Evolutionary conservation across 2,797 vertebrate species (phyloP).

Genomic region (Paedocypris micromegethes): DNA sequence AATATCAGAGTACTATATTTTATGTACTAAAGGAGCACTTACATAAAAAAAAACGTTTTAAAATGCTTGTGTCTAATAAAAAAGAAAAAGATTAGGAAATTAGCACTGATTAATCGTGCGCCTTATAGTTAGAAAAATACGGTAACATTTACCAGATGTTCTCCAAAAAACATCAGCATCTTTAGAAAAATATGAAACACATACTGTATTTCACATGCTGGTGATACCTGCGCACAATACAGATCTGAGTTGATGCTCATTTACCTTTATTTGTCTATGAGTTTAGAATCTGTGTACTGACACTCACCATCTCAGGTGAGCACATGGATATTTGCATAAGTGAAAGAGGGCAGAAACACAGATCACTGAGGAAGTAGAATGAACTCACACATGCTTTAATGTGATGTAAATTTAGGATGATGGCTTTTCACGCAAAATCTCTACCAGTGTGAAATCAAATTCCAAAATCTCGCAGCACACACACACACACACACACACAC

Average conservation of each 20-base stretch:
- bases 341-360: constrained; percentile 44
- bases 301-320: constrained; percentile 35
- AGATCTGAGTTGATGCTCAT: constrained; percentile 21
- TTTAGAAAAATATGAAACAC: constrained; percentile 32
- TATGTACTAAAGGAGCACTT: too few relatives aligned
- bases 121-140: too few relatives aligned
- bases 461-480: constrained; percentile 50
- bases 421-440: constrained; percentile 53
- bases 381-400: constrained; percentile 73
- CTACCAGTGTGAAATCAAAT: constrained; percentile 56
- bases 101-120: too few relatives aligned
- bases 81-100: too few relatives aligned
- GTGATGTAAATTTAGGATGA: constrained; percentile 67
- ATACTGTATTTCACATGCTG: constrained; percentile 4
- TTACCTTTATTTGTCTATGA: constrained; percentile 30
- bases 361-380: constrained; percentile 59
- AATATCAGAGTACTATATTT: neutral
- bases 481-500: constrained; percentile 25
- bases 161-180: constrained; percentile 33
- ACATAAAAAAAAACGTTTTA: too few relatives aligned
- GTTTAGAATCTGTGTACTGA: constrained; percentile 38
- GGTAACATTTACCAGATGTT: constrained; percentile 38
- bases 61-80: too few relatives aligned
- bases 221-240: constrained; percentile 18
- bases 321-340: constrained; percentile 51